phyloP scores from a whole-genome alignment of 2,888 invertebrate genomes.

The Drosophila melanocephala region DNA sequence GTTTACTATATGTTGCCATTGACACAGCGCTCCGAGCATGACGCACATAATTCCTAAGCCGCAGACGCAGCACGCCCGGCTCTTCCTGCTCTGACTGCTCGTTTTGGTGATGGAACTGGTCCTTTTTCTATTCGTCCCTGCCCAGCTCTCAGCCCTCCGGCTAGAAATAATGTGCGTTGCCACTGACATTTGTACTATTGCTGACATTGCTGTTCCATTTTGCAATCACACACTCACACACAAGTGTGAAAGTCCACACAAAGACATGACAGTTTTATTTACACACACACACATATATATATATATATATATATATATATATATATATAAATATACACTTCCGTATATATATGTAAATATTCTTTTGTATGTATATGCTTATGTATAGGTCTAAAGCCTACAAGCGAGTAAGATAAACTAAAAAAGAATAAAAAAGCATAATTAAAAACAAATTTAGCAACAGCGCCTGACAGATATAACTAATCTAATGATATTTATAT shows the following conservation, averaged over 20 bases:
- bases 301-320: conserved; percentile 8
- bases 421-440: conserved; percentile 31
- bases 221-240: conserved; percentile 28
- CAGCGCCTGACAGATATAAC: neutral
- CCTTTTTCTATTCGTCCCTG: neutral
- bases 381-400: neutral
- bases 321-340: neutral
- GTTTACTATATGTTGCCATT: conserved; percentile 56
- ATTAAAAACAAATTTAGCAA: conserved; percentile 37
- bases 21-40: conserved; percentile 74
- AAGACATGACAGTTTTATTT: conserved; percentile 51
- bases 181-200: conserved; percentile 63
- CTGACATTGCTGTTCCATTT: conserved; percentile 62
- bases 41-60: conserved; percentile 79
- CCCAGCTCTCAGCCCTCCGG: neutral
- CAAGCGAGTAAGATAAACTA: conserved; percentile 34
- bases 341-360: neutral
- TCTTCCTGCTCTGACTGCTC: neutral
- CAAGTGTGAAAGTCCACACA: conserved; percentile 30
- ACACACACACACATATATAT: conserved; percentile 14
- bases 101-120: conserved; percentile 16
- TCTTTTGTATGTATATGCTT: conserved; percentile 1
- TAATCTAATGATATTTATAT: neutral
- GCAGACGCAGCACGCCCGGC: conserved; percentile 45
- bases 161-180: conserved; percentile 57